Evolutionary conservation across 1,140 invertebrate species (phyloP), one percentile per base, ranked within the genome.

Genomic region (Bombus pascuorum): DNA sequence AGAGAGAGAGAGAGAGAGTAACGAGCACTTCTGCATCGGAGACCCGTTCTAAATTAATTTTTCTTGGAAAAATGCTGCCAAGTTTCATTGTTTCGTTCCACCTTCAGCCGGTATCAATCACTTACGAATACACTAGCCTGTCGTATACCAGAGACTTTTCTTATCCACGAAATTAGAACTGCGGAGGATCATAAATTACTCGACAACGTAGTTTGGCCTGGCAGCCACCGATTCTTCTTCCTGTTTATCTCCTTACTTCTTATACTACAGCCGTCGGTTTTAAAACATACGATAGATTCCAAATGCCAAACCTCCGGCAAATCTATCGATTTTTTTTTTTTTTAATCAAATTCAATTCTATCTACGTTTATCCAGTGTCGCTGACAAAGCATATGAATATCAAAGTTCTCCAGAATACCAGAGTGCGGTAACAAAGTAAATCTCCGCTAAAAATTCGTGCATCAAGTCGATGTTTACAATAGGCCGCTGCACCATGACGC

Each of bases 141-240:
- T 57, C 39, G 71, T 83, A 47, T n/a, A 15, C 59, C 62, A 32
- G 34, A 76, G 62, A 70, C 62, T 83, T 77, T 77, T 83, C 81
- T 83, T 83, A 77, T 77, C 62, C 57, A 37, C 42, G 81, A 70
- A 57, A 83, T 83, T 66, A 83, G 65, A 77, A 65, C 57, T 44
- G 74, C 72, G 25, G 47, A 15, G 18, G 47, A 70, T 71, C 75
- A 70, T 78, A 78, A 84, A 84, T 84, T 78, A 53, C 82, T 39
- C 65, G 81, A 25, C 44, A n/a, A 53, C 34, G 65, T 28, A n/a
- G 53, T 25, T n/a, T 13, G 28, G 13, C 25, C 39, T 42, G 70
- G 25, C 70, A 44, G 44, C 44, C 44, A 53, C 37, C 37, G 70
- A 74, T 81, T 62, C 53, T 42, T 59, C 37, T 42, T 42, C n/a